Evolutionary conservation across 1,140 invertebrate genomes (phyloP).

Genomic region (Asbolus verrucosus): DNA sequence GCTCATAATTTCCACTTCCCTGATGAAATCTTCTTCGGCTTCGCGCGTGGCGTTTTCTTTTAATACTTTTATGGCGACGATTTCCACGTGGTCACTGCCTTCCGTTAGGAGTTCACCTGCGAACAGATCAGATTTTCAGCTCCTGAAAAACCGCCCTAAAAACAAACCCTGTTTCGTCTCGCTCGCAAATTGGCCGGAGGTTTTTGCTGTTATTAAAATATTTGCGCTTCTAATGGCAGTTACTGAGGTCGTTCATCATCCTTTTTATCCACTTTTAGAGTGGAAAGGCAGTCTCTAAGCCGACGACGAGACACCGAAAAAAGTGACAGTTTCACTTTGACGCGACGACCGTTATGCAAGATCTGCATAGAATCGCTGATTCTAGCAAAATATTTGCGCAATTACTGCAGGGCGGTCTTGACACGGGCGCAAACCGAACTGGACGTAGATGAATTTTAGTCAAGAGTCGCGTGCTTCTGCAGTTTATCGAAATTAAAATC

Average conservation of each 20-base stretch:
- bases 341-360: constrained; percentile 9
- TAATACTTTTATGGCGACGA: constrained; percentile 87
- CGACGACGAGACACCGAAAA: constrained; percentile 29
- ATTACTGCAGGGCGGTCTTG: too few species aligned
- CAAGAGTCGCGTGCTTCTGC: too few species aligned
- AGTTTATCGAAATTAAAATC: too few species aligned
- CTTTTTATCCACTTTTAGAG: not conserved
- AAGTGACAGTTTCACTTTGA: constrained; percentile 29
- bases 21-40: constrained; percentile 85
- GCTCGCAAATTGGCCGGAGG: not conserved
- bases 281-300: constrained; percentile 1
- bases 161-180: not conserved
- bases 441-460: not conserved
- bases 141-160: not conserved
- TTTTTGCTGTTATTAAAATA: constrained; percentile 3
- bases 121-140: constrained; percentile 45
- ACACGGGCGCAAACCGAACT: too few species aligned
- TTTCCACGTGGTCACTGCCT: constrained; percentile 66
- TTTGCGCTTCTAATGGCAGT: constrained; percentile 2
- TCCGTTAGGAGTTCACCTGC: constrained; percentile 71
- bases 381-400: constrained; percentile 21
- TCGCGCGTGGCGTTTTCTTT: constrained; percentile 86
- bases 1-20: constrained; percentile 92
- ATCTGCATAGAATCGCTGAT: constrained; percentile 26
- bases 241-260: constrained; percentile 7